Evolutionary conservation across 2,113 vertebrate species (phyloP).

Genomic region (Pleuronectes platessa): DNA sequence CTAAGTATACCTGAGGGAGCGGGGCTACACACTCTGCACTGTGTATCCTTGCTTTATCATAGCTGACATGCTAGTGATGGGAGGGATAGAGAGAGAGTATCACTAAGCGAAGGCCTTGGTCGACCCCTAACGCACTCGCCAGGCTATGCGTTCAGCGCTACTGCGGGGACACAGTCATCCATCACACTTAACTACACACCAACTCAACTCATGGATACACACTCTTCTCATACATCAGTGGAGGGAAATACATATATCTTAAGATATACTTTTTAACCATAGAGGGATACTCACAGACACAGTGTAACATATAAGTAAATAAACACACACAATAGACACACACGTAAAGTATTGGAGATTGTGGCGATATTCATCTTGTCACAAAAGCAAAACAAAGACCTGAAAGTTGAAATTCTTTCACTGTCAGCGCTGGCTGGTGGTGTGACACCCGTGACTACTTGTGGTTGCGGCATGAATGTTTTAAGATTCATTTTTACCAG

Average conservation of each 20-base stretch:
- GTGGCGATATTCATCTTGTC: neutral
- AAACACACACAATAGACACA: neutral
- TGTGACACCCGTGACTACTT: too few species aligned
- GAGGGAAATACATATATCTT: slow-evolving; percentile 16
- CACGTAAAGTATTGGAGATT: neutral
- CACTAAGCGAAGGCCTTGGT: slow-evolving; percentile 11
- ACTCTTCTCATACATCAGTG: neutral
- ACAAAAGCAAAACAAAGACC: too few species aligned
- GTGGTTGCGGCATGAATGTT: neutral
- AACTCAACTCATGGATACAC: slow-evolving; percentile 14
- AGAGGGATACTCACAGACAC: slow-evolving; percentile 1
- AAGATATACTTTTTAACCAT: slow-evolving; percentile 17
- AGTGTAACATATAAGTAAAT: slow-evolving; percentile 13
- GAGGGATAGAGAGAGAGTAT: slow-evolving; percentile 5
- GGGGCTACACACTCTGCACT: slow-evolving; percentile 14
- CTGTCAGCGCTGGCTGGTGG: neutral
- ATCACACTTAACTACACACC: slow-evolving; percentile 57
- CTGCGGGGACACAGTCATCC: slow-evolving; percentile 48
- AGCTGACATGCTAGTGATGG: slow-evolving; percentile 54
- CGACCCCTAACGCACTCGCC: slow-evolving; percentile 27
- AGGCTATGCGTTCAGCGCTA: neutral
- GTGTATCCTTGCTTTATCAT: slow-evolving; percentile 69
- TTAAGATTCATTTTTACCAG: neutral
- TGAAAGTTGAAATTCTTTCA: neutral
- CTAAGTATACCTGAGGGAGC: slow-evolving; percentile 78